Evolutionary conservation across 53 echinoderm and acorn worm species (phyloP).

Genomic region (Henricia sp.): DNA sequence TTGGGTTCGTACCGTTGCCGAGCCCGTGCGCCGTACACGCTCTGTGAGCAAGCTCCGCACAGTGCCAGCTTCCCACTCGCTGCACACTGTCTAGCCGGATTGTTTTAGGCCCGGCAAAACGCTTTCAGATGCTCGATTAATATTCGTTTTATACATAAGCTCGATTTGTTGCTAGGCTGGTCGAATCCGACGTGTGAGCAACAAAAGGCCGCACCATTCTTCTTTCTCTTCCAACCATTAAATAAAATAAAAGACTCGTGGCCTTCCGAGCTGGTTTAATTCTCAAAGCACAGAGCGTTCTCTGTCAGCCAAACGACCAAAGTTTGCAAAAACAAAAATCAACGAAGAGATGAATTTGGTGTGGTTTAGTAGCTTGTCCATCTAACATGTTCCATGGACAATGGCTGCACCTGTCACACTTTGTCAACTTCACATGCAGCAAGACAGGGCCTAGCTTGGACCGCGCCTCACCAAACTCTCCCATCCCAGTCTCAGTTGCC

Average conservation of each 20-base stretch:
- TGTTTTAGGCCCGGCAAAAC: slow-evolving; percentile 56
- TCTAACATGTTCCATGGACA: slow-evolving; percentile 31
- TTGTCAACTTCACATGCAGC: slow-evolving; percentile 49
- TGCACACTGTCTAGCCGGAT: slow-evolving; percentile 44
- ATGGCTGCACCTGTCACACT: slow-evolving; percentile 54
- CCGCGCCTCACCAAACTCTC: no score
- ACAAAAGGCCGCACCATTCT: slow-evolving; percentile 33
- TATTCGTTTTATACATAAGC: slow-evolving; percentile 50
- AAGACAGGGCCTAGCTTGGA: no score
- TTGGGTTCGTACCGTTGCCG: slow-evolving; percentile 18
- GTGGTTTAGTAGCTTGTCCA: slow-evolving; percentile 20
- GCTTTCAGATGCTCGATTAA: slow-evolving; percentile 54
- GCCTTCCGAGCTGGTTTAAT: slow-evolving; percentile 12
- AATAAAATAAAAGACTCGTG: slow-evolving; percentile 3
- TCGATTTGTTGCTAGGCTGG: slow-evolving; percentile 31
- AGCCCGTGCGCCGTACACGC: slow-evolving; percentile 24
- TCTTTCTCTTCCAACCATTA: slow-evolving; percentile 21
- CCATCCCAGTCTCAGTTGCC: no score
- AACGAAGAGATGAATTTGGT: slow-evolving; percentile 29
- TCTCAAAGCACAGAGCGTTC: background rate
- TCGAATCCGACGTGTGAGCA: slow-evolving; percentile 44
- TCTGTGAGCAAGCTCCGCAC: background rate
- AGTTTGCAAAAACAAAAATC: slow-evolving; percentile 16
- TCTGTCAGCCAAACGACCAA: background rate
- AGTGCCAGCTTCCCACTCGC: slow-evolving; percentile 26